Evolutionary conservation across 2,113 vertebrate genomes (phyloP), one percentile per base, ranked within the genome.

Genomic region (Columba janthina): DNA sequence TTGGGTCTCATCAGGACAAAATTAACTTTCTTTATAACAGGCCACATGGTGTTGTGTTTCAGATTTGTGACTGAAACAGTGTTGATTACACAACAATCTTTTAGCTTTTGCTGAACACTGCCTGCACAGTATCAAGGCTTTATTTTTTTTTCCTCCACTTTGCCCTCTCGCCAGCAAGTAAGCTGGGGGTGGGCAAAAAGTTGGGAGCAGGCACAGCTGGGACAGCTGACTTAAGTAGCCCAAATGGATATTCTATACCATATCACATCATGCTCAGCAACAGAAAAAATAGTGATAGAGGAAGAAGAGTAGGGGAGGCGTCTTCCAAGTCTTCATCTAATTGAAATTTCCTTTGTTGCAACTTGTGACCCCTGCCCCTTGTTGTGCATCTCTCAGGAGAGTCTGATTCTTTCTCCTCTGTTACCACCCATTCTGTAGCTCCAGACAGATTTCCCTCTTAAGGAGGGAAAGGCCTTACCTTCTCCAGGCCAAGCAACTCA

Each of bases 261-360:
- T 44, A 16, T 29, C 42, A 50, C 1, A 2, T 46, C n/a, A 25
- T 48, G n/a, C 29, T 61, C 54, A 61, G n/a, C 38, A 82, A 57
- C 3, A 51, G 36, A n/a, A 65, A 40, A 25, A 42, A 32, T 6
- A 51, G 9, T 10, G 3, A 13, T 29, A 72, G 19, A 66, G 18
- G 12, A 72, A 66, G n/a, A 66, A 60, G 24, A 5, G 0, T 0
- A 9, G 8, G 21, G 3, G 17, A 14, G 32, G 8, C 10, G 8
- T n/a, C 66, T 50, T 78, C 12, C n/a, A 64, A 73, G 34, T n/a
- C 53, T 18, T 36, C 2, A 5, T 46, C 11, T 46, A 53, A 40
- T 57, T 46, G 34, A 42, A 53, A 64, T 70, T 36, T 78, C 38
- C 11, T 22, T 50, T 62, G 12, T 22, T 60, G 22, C 15, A 32